Percentiles rank a stretch among this genome's conserved stretches.
phyloP scores from a whole-genome alignment of 2,113 vertebrate genomes.

The Dascyllus trimaculatus region DNA sequence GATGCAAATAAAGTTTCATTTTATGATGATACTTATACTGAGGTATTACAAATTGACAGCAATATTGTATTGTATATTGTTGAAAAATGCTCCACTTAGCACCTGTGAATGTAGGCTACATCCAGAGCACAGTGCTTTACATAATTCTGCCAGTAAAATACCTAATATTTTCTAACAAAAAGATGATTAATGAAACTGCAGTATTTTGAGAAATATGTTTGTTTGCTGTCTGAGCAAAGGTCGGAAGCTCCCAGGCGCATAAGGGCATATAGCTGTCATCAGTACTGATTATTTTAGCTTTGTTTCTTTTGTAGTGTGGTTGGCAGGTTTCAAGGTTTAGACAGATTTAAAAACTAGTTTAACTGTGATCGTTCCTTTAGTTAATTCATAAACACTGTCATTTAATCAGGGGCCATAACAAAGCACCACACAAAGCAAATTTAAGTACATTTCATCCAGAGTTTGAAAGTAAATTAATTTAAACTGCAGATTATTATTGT shows the following conservation, averaged over 20 bases:
- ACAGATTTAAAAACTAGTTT: too few relatives aligned
- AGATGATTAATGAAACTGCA: background rate
- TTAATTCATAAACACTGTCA: too few relatives aligned
- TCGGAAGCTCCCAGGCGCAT: too few relatives aligned
- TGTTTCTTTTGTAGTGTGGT: too few relatives aligned
- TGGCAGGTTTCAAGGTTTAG: too few relatives aligned
- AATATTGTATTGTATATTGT: constrained; percentile 4
- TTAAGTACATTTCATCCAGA: background rate
- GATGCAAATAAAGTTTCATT: background rate
- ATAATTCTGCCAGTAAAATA: background rate
- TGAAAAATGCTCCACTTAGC: constrained; percentile 37
- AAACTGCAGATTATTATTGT: too few relatives aligned
- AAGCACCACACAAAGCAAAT: background rate
- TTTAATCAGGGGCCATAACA: background rate
- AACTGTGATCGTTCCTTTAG: too few relatives aligned
- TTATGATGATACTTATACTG: background rate
- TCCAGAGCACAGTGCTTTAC: constrained; percentile 7
- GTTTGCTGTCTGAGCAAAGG: too few relatives aligned
- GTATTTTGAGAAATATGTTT: background rate
- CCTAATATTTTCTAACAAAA: background rate
- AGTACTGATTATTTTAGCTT: background rate
- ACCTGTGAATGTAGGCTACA: constrained; percentile 9
- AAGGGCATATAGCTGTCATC: too few relatives aligned
- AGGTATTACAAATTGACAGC: constrained; percentile 42
- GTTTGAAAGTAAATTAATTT: background rate